A percentile compares a stretch with the other conserved stretches of the same genome.
Evolutionary conservation across 2,888 invertebrate genomes (phyloP).

Genomic region (Cyclophora punctaria): DNA sequence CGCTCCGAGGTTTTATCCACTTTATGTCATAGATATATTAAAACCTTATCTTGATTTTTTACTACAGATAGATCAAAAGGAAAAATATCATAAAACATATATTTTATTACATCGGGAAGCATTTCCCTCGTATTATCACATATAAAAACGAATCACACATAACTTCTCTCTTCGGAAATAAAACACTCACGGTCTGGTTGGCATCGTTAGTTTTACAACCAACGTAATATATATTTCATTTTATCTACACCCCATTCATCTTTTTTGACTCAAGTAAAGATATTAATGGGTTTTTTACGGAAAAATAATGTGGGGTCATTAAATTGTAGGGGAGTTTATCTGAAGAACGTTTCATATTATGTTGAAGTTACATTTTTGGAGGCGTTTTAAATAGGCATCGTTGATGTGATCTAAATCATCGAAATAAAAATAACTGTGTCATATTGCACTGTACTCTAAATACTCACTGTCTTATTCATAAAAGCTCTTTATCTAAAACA

Average conservation of each 20-base stretch:
- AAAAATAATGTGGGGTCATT: conserved; percentile 24
- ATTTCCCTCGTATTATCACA: not conserved
- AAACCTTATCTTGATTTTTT: too few relatives aligned
- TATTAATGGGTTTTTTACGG: conserved; percentile 26
- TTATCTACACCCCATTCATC: conserved; percentile 37
- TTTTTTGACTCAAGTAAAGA: conserved; percentile 32
- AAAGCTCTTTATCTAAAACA: too few relatives aligned
- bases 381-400: too few relatives aligned
- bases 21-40: too few relatives aligned
- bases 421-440: too few relatives aligned
- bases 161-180: conserved; percentile 29
- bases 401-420: too few relatives aligned
- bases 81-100: not conserved
- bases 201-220: conserved; percentile 31
- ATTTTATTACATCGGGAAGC: not conserved
- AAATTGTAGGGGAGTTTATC: conserved; percentile 9
- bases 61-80: too few relatives aligned
- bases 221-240: conserved; percentile 42
- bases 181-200: conserved; percentile 37
- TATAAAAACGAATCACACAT: conserved; percentile 16
- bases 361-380: conserved; percentile 12
- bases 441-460: too few relatives aligned
- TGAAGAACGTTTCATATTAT: conserved; percentile 15
- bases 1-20: too few relatives aligned
- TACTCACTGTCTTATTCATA: too few relatives aligned